These are phyloP conservation scores for Ecdyonurus torrentis DNA, from an alignment of 2,888 invertebrate species.

Conservation along the genomic window DNA sequence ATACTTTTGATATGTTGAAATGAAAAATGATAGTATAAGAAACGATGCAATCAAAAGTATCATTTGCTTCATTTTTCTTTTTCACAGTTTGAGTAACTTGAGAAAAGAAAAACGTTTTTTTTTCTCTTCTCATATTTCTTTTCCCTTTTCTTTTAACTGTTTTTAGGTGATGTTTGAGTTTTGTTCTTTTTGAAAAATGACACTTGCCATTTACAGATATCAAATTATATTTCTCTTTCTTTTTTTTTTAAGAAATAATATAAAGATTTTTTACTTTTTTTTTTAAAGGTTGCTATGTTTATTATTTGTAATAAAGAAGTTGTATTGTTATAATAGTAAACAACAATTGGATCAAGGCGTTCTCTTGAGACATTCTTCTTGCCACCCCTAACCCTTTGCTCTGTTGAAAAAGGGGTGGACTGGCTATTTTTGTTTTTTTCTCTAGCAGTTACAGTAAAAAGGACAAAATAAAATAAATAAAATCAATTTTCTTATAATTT, in stretches of 20 bases:
- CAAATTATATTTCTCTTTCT: neutral
- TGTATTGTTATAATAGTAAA: neutral
- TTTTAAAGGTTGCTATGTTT: too few species aligned
- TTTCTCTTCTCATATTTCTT: too few species aligned
- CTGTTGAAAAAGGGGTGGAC: too few species aligned
- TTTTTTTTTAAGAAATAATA: too few species aligned
- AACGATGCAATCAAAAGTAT: constrained; percentile 3
- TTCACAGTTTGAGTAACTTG: constrained; percentile 2
- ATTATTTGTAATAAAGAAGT: neutral
- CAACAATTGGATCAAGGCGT: neutral
- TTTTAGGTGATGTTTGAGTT: neutral
- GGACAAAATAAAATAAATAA: too few species aligned
- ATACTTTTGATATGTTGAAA: neutral
- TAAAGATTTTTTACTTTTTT: too few species aligned
- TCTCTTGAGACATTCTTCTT: neutral
- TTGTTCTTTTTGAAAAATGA: neutral
- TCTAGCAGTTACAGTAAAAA: too few species aligned
- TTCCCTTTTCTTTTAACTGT: neutral
- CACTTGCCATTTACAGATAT: constrained; percentile 1
- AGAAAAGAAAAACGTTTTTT: neutral
- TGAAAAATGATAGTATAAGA: neutral
- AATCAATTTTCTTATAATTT: too few species aligned
- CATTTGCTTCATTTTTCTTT: constrained; percentile 1
- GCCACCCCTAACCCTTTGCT: too few species aligned
- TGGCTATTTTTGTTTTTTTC: too few species aligned